Percentiles rank a stretch among this genome's conserved stretches.
Evolutionary conservation across 2,888 invertebrate genomes (phyloP).

Genomic region (Synanthedon myopaeformis): DNA sequence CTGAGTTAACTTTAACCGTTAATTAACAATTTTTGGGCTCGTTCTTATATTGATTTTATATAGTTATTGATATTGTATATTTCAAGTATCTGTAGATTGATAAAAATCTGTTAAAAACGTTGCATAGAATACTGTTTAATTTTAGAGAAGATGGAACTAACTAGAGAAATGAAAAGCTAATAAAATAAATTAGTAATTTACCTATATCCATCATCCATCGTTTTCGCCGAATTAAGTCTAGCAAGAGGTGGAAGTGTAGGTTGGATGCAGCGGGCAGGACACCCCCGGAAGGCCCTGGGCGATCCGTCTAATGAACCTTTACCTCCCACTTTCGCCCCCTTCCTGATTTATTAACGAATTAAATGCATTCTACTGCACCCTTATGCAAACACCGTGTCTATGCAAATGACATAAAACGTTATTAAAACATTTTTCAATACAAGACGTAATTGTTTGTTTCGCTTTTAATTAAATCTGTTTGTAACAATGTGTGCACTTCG

Average conservation of each 20-base stretch:
- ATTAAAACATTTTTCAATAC: no score
- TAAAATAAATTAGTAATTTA: constrained; percentile 21
- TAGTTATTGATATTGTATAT: no score
- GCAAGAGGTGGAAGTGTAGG: constrained; percentile 1
- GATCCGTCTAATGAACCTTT: constrained; percentile 65
- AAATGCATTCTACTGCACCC: constrained; percentile 68
- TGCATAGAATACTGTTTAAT: no score
- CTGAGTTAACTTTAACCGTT: no score
- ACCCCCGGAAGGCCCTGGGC: constrained; percentile 60
- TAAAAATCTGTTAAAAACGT: no score
- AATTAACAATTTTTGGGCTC: no score
- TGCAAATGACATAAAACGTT: not conserved
- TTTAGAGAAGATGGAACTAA: not conserved
- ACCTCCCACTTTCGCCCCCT: constrained; percentile 34
- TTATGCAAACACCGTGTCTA: constrained; percentile 15
- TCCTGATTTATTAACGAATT: constrained; percentile 70
- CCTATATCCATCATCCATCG: constrained; percentile 40
- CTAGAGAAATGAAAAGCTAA: not conserved
- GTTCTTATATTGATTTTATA: no score
- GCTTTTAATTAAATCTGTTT: no score
- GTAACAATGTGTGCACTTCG: no score
- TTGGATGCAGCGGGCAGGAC: constrained; percentile 44
- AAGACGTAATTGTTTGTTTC: no score
- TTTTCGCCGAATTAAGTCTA: constrained; percentile 22
- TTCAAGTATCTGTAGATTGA: no score